These are phyloP conservation scores for Celastrina argiolus DNA, from an alignment of 2,888 invertebrate genomes.

Conservation along the genomic window DNA sequence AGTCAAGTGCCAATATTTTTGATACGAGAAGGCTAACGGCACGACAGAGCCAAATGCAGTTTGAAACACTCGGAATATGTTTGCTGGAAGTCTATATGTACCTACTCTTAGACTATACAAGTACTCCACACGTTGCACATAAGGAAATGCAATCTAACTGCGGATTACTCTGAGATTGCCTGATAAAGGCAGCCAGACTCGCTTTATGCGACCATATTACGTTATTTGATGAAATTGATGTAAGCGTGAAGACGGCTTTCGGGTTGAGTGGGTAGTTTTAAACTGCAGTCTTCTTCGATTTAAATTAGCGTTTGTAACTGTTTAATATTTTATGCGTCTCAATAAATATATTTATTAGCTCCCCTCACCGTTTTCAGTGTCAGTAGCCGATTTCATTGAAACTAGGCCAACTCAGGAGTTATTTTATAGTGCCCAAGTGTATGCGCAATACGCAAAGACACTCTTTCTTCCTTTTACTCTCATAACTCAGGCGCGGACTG, in stretches of 20 bases:
- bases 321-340: no score
- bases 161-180: slow-evolving; percentile 44
- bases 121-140: slow-evolving; percentile 31
- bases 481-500: no score
- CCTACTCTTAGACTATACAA: slow-evolving; percentile 28
- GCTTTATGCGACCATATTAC: slow-evolving; percentile 27
- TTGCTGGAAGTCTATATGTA: slow-evolving; percentile 13
- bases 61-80: slow-evolving; percentile 1
- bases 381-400: no score
- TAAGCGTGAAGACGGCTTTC: slow-evolving; percentile 16
- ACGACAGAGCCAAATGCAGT: not conserved
- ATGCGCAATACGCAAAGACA: no score
- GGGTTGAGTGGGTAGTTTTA: slow-evolving; percentile 16
- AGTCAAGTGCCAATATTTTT: not conserved
- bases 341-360: no score
- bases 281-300: slow-evolving; percentile 4
- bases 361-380: no score
- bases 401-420: no score
- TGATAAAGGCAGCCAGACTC: slow-evolving; percentile 37
- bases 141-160: slow-evolving; percentile 44
- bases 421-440: no score
- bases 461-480: no score
- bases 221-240: slow-evolving; percentile 28
- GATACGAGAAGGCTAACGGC: not conserved
- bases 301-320: not conserved